phyloP scores from a whole-genome alignment of 2,113 vertebrate genomes.

The Setophaga coronata region DNA sequence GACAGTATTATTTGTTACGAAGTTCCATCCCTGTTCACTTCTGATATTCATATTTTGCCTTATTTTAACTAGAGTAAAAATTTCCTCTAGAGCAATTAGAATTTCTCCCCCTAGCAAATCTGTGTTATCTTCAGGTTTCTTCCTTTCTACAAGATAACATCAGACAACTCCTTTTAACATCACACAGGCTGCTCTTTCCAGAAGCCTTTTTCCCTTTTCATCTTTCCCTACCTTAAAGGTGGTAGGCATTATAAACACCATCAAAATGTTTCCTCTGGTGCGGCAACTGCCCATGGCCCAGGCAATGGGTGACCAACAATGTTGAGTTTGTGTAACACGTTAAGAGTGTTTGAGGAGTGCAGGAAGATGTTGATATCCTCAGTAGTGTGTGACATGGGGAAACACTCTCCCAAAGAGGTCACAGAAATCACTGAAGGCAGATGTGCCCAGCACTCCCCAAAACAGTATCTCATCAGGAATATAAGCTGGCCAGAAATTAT shows the following conservation, averaged over 20 bases:
- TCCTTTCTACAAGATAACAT: background rate
- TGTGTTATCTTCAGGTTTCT: background rate
- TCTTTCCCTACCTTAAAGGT: background rate
- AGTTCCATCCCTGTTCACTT: background rate
- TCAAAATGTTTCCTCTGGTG: background rate
- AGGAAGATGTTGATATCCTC: background rate
- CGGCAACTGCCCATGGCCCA: background rate
- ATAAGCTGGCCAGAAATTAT: background rate
- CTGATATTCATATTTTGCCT: background rate
- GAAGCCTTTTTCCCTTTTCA: background rate
- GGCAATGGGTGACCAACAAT: fast-evolving
- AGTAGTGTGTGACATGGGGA: fast-evolving
- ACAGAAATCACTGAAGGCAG: background rate
- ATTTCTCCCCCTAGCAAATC: background rate
- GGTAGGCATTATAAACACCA: background rate
- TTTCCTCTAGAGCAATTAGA: background rate
- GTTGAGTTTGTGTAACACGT: fast-evolving
- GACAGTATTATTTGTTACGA: background rate
- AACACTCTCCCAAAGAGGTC: background rate
- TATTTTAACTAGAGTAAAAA: background rate
- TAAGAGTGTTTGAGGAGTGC: background rate
- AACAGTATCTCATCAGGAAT: background rate
- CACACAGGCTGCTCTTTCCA: background rate
- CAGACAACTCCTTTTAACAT: background rate
- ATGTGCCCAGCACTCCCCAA: background rate